These are phyloP conservation scores for Rachycentron canadum DNA, from an alignment of 2,797 vertebrate genomes.

Conservation along the genomic window DNA sequence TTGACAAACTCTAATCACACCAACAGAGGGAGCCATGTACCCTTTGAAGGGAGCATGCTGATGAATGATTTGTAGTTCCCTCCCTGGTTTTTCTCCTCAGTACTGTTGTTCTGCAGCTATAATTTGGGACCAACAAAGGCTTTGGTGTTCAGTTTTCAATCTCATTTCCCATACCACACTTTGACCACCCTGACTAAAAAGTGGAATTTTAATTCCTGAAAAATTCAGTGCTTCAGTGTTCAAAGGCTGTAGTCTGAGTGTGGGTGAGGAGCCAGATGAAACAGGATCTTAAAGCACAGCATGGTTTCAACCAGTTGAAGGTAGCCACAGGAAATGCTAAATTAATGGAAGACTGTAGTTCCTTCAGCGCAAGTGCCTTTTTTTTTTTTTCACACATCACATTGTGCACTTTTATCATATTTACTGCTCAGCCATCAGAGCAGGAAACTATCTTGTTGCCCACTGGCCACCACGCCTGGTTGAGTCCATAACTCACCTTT, in stretches of 20 bases:
- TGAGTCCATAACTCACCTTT: conserved; percentile 46
- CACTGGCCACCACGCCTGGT: conserved; percentile 34
- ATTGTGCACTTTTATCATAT: conserved; percentile 42
- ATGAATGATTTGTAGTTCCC: conserved; percentile 25
- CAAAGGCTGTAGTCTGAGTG: conserved; percentile 20
- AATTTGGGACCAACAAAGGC: conserved; percentile 25
- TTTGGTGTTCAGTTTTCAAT: conserved; percentile 36
- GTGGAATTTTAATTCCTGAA: conserved; percentile 30
- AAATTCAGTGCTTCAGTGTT: conserved; percentile 30
- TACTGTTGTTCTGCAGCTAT: conserved; percentile 29
- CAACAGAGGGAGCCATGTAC: conserved; percentile 76
- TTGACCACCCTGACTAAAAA: conserved; percentile 6
- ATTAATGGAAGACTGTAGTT: conserved; percentile 33
- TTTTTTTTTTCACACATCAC: conserved; percentile 24
- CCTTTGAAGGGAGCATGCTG: conserved; percentile 15
- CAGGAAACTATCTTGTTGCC: conserved; percentile 50
- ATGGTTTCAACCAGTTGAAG: conserved; percentile 25
- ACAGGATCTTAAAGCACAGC: conserved; percentile 16
- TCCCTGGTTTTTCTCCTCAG: conserved; percentile 19
- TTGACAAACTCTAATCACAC: conserved; percentile 22
- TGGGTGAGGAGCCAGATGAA: conserved; percentile 46
- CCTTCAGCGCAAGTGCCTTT: conserved; percentile 15
- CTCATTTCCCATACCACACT: conserved; percentile 15
- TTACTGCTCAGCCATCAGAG: conserved; percentile 41
- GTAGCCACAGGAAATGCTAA: conserved; percentile 38